A percentile compares a stretch with the other conserved stretches of the same genome.
These are phyloP conservation scores for Notamacropus eugenii DNA, from an alignment of 2,797 vertebrate species.

Conservation along the genomic window DNA sequence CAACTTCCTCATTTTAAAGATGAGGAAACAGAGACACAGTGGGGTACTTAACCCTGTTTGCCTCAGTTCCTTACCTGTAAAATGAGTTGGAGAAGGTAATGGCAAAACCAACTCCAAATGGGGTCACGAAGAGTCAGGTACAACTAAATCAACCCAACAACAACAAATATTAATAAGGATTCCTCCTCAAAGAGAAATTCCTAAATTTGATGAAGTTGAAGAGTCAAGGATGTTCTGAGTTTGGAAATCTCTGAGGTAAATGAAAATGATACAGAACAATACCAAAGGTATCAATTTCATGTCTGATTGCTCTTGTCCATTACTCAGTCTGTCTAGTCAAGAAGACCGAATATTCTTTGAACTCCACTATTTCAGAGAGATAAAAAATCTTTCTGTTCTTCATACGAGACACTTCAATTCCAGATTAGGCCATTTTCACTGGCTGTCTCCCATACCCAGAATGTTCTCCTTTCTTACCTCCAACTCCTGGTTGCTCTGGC, in stretches of 20 bases:
- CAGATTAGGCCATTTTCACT: background rate
- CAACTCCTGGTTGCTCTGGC: background rate
- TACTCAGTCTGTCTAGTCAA: conserved; percentile 9
- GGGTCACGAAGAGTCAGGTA: background rate
- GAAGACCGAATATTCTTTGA: background rate
- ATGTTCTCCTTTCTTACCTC: background rate
- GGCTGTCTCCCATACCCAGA: background rate
- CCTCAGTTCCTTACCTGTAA: background rate
- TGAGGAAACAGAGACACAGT: background rate
- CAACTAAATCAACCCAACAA: background rate
- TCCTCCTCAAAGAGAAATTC: conserved; percentile 11
- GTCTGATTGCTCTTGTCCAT: conserved; percentile 10
- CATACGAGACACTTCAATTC: background rate
- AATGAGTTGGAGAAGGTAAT: background rate
- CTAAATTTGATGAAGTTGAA: conserved; percentile 16
- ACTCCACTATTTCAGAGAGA: conserved; percentile 7
- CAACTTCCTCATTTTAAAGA: background rate
- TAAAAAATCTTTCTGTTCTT: background rate
- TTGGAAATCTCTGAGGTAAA: conserved; percentile 29
- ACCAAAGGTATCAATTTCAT: conserved; percentile 13
- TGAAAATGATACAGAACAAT: background rate
- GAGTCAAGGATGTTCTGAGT: conserved; percentile 27
- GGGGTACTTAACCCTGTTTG: background rate
- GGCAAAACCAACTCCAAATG: background rate
- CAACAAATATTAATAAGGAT: background rate